These are phyloP conservation scores for Apolygus lucorum DNA, from an alignment of 1,140 invertebrate species.

Conservation along the genomic window DNA sequence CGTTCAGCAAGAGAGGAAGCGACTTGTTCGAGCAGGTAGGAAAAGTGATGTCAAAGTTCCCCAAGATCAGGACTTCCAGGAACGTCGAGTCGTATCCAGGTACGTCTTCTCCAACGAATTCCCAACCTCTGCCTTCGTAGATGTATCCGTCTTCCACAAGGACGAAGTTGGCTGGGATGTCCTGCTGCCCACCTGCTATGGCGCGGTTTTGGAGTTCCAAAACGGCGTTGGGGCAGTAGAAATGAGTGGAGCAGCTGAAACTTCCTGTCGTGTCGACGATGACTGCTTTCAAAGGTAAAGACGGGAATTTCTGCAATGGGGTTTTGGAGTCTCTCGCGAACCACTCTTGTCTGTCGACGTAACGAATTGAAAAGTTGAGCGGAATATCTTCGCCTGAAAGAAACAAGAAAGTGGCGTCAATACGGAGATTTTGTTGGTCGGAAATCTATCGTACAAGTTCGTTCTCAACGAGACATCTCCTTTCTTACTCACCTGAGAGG, in stretches of 20 bases:
- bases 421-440: background rate
- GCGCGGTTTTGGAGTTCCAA: background rate
- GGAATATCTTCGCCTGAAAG: background rate
- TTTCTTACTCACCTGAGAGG: background rate
- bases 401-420: background rate
- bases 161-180: slow-evolving; percentile 49
- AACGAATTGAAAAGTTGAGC: background rate
- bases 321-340: background rate
- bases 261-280: background rate
- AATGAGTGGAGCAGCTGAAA: background rate
- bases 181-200: background rate
- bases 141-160: slow-evolving; percentile 65
- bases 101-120: slow-evolving; percentile 53
- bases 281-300: background rate
- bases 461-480: background rate
- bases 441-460: background rate
- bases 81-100: slow-evolving; percentile 53
- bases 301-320: background rate
- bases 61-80: slow-evolving; percentile 55
- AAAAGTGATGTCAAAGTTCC: slow-evolving; percentile 41
- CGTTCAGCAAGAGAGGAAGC: slow-evolving; percentile 24
- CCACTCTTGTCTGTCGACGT: background rate
- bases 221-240: background rate
- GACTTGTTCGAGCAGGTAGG: slow-evolving; percentile 33
- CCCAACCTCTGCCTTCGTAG: slow-evolving; percentile 62